Evolutionary conservation across 2,797 vertebrate species (phyloP).

Genomic region (Loris lydekkerianus): DNA sequence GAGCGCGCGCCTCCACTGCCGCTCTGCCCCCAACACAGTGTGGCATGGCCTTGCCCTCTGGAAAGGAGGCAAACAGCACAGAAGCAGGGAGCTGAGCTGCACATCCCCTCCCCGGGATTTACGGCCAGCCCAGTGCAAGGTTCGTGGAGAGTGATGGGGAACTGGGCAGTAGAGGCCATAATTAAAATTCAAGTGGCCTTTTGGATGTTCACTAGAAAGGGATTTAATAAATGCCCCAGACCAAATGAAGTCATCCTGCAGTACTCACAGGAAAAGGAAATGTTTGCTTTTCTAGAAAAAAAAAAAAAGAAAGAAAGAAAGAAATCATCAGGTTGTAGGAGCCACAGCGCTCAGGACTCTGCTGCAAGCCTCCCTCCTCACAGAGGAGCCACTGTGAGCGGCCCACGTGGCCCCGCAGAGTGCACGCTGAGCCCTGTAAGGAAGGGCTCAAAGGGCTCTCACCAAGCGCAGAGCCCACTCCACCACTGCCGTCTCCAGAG

Average conservation of each 20-base stretch:
- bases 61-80: neutral
- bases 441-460: no score
- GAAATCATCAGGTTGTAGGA: neutral
- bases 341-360: no score
- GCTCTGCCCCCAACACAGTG: neutral
- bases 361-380: no score
- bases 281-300: neutral
- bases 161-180: no score
- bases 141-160: neutral
- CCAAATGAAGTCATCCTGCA: neutral
- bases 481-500: neutral
- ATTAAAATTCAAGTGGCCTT: neutral
- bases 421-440: no score
- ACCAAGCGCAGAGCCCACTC: neutral
- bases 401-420: neutral
- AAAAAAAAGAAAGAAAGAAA: no score
- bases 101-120: neutral
- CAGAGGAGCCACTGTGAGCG: no score
- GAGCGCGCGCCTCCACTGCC: no score
- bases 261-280: neutral
- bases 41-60: fast-evolving
- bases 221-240: neutral
- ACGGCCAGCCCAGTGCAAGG: neutral
- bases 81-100: neutral
- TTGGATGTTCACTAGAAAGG: neutral